Evolutionary conservation across 2,797 vertebrate genomes (phyloP), one percentile per base, ranked within the genome.

Genomic region (Salarias fasciatus): DNA sequence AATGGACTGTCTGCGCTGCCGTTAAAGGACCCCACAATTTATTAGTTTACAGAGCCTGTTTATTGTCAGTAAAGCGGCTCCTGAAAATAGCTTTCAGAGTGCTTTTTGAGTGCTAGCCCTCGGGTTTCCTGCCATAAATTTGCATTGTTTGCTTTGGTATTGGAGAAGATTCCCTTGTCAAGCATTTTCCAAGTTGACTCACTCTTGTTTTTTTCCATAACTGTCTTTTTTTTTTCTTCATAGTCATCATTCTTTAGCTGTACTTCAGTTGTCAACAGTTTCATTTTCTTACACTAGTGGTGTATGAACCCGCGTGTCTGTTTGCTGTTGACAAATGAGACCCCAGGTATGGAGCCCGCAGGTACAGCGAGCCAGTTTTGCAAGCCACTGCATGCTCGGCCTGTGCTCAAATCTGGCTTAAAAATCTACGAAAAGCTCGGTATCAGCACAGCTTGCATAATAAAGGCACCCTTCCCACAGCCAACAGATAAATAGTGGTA

Each of bases 341-440:
- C 82, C 80, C 77, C 70, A 68, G 77, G 75, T 84, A 62, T 84
- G 73, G 62, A 74, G 72, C 83, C 80, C 81, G 86, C 79, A 81
- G 82, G 83, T 80, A 72, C 18, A 36, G 11, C 15, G n/a, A 63
- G 53, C 69, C 15, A 24, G 55, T 74, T 65, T 65, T 59, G 47
- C 85, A 87, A 80, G 80, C 73, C 78, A 35, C 50, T 77, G 58
- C 83, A 72, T 67, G 87, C 71, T 58, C 28, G 11, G 28, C 49
- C 70, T 73, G 31, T 69, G 33, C 48, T 55, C n/a, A 18, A 24
- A 83, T 86, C 79, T 54, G 38, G 49, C 62, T 66, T 41, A 33
- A 54, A 76, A 78, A 86, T 83, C 74, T n/a, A 31, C 44, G 36
- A 70, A 86, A 85, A 80, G 44, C 48, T 65, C 67, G 53, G 53